Conservation (phyloP, 2,113 vertebrate species). For the Austrofundulus limnaeus region DNA sequence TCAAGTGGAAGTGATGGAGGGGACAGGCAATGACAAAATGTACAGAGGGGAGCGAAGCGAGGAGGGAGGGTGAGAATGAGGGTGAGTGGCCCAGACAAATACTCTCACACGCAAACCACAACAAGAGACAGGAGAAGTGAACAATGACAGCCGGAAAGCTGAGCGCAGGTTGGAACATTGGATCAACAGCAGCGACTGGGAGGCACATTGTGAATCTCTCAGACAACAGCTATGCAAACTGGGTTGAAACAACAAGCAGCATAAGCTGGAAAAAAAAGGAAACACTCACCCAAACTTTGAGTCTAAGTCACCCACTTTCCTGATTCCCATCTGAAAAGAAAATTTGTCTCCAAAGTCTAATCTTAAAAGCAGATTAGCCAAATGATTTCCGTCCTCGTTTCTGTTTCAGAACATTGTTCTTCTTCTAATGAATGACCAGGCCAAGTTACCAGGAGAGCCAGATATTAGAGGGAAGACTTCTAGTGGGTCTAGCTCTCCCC, state of each 20-base stretch:
- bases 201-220: not conserved
- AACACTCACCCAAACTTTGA: constrained; percentile 68
- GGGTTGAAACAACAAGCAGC: constrained; percentile 12
- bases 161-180: constrained; percentile 29
- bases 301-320: constrained; percentile 23
- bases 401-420: constrained; percentile 44
- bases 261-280: constrained; percentile 4
- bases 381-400: constrained; percentile 22
- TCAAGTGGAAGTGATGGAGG: constrained; percentile 79
- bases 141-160: constrained; percentile 60
- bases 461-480: constrained; percentile 69
- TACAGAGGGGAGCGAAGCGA: constrained; percentile 58
- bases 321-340: constrained; percentile 45
- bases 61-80: constrained; percentile 49
- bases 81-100: constrained; percentile 68
- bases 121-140: constrained; percentile 55
- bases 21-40: constrained; percentile 71
- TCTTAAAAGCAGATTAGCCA: constrained; percentile 18
- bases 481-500: constrained; percentile 59
- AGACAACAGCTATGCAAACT: constrained; percentile 5
- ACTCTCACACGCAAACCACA: constrained; percentile 72
- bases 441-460: constrained; percentile 63
- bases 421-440: constrained; percentile 37
- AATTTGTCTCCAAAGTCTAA: constrained; percentile 12
- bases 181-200: constrained; percentile 21